phyloP scores from a whole-genome alignment of 2,888 invertebrate species.

The Temnothorax rugatulus region DNA sequence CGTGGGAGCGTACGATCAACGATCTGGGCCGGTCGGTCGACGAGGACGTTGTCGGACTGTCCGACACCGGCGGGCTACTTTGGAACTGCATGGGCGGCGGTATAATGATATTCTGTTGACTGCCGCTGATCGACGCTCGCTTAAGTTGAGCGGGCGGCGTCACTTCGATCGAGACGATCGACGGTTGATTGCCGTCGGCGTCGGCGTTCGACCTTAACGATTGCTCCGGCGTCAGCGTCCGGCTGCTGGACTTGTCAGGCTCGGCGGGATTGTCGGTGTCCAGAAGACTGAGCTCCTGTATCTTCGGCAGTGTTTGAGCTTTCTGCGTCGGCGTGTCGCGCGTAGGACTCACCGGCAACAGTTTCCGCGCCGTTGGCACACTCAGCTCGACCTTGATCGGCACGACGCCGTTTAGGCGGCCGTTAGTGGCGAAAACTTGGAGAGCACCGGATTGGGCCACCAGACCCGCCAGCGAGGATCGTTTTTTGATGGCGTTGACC shows the following conservation, averaged over 20 bases:
- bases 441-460: constrained; percentile 90
- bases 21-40: constrained; percentile 80
- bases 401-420: constrained; percentile 81
- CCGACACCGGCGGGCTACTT: constrained; percentile 90
- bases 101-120: constrained; percentile 90
- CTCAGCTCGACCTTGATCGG: constrained; percentile 78
- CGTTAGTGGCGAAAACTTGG: constrained; percentile 83
- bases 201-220: constrained; percentile 77
- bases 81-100: constrained; percentile 92
- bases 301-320: constrained; percentile 88
- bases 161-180: constrained; percentile 69
- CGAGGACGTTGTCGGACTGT: constrained; percentile 87
- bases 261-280: constrained; percentile 88
- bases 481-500: constrained; percentile 87
- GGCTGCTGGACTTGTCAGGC: constrained; percentile 84
- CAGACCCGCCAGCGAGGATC: constrained; percentile 90
- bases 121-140: constrained; percentile 71
- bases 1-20: constrained; percentile 84
- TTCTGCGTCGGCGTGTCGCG: constrained; percentile 77
- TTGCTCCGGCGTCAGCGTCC: constrained; percentile 84
- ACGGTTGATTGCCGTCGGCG: constrained; percentile 59
- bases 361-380: constrained; percentile 69
- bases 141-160: constrained; percentile 77
- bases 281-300: constrained; percentile 89
- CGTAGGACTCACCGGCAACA: constrained; percentile 80